Conservation (phyloP, 1,140 invertebrate genomes). For the Thrips palmi region DNA sequence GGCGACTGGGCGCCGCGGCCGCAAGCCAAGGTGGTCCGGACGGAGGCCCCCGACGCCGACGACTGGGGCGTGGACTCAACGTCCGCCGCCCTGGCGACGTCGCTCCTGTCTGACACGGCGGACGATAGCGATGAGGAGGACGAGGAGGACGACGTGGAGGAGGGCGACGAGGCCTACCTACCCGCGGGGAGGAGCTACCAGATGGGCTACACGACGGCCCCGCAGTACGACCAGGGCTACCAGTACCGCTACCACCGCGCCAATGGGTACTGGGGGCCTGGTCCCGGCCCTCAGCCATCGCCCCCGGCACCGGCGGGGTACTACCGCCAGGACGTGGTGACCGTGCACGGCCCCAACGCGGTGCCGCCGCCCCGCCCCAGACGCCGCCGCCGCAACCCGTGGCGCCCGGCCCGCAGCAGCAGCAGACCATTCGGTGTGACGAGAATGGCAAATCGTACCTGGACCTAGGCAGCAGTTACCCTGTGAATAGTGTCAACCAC, state of each 20-base stretch:
- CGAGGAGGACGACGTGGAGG: constrained; percentile 33
- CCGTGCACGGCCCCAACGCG: too few relatives aligned
- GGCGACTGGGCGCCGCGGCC: constrained; percentile 14
- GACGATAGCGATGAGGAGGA: constrained; percentile 30
- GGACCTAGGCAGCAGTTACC: constrained; percentile 43
- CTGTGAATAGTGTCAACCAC: too few relatives aligned
- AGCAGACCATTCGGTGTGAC: constrained; percentile 67
- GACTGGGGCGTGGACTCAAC: constrained; percentile 21
- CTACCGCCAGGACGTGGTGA: too few relatives aligned
- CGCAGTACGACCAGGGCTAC: background rate
- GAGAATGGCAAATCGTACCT: constrained; percentile 81
- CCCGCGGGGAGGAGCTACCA: constrained; percentile 14
- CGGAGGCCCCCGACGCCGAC: constrained; percentile 22
- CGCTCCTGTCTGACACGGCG: constrained; percentile 17
- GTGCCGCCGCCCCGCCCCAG: constrained; percentile 18
- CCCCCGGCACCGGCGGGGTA: too few relatives aligned
- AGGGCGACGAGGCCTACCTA: constrained; percentile 26
- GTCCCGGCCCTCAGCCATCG: too few relatives aligned
- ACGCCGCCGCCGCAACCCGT: constrained; percentile 28
- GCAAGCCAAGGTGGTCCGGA: constrained; percentile 15
- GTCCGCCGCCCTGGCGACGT: constrained; percentile 25
- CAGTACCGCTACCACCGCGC: too few relatives aligned
- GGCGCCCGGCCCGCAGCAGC: constrained; percentile 26
- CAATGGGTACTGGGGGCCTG: too few relatives aligned
- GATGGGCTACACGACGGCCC: background rate